These are phyloP conservation scores for Leptoteleia sp. DNA, from an alignment of 1,140 invertebrate genomes.

Conservation along the genomic window DNA sequence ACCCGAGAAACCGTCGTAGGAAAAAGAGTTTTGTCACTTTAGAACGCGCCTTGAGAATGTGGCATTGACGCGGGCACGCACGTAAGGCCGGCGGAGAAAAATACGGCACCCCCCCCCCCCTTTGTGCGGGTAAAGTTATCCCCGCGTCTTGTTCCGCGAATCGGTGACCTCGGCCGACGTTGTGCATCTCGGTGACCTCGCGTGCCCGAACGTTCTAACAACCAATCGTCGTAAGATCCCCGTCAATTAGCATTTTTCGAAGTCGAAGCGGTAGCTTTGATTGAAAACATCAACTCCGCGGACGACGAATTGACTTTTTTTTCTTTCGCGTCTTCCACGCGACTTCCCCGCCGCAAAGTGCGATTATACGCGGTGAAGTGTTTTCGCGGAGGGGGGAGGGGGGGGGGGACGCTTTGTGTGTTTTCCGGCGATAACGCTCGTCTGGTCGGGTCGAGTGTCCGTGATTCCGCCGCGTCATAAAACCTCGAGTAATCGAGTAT, in stretches of 20 bases:
- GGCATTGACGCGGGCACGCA: slow-evolving; percentile 48
- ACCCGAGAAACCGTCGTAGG: slow-evolving; percentile 62
- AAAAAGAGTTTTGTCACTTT: slow-evolving; percentile 65
- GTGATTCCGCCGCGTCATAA: slow-evolving; percentile 35
- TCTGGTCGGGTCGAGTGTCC: slow-evolving; percentile 22
- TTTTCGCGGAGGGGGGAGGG: slow-evolving; percentile 38
- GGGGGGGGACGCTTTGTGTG: slow-evolving; percentile 42
- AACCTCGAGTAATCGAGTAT: slow-evolving; percentile 56
- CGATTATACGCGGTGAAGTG: slow-evolving; percentile 36
- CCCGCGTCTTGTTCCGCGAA: slow-evolving; percentile 18
- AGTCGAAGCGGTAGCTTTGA: too few species aligned
- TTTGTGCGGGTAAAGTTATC: slow-evolving; percentile 43
- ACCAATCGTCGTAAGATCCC: too few species aligned
- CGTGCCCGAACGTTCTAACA: too few species aligned
- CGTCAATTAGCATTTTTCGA: neutral
- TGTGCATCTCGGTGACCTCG: neutral
- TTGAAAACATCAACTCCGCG: too few species aligned
- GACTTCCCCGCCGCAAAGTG: slow-evolving; percentile 6
- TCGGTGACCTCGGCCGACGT: slow-evolving; percentile 1
- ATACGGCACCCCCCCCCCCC: too few species aligned
- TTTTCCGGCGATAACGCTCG: slow-evolving; percentile 27
- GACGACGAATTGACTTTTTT: too few species aligned
- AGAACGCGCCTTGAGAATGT: slow-evolving; percentile 50
- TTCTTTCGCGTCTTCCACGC: too few species aligned
- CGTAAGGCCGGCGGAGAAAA: slow-evolving; percentile 33